Conservation (phyloP, 2,888 invertebrate genomes). For the Crepidodera aurea region DNA sequence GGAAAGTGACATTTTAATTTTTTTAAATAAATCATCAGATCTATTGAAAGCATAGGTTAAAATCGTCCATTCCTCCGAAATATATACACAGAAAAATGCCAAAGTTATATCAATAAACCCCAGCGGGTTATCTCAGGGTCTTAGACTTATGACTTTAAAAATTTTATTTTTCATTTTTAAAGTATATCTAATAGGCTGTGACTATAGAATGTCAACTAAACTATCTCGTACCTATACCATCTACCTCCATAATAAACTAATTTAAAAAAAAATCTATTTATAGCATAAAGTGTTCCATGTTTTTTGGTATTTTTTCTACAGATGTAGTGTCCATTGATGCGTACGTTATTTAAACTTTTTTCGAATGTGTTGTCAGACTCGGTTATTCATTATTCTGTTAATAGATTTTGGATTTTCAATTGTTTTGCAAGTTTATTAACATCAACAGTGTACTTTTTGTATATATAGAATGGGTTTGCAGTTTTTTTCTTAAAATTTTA, state of each 20-base stretch:
- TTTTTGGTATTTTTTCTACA: conserved; percentile 3
- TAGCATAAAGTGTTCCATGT: conserved; percentile 10
- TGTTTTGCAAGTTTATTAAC: conserved; percentile 11
- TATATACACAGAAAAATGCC: not conserved
- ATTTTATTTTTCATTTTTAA: not conserved
- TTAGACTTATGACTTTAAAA: not conserved
- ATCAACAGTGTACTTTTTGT: conserved; percentile 4
- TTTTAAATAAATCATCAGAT: too few species aligned
- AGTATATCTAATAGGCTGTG: conserved; percentile 25
- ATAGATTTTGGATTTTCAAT: not conserved
- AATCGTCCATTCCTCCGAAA: not conserved
- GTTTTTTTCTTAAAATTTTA: not conserved
- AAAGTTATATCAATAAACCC: conserved; percentile 5
- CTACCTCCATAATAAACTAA: conserved; percentile 21
- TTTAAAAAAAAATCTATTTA: conserved; percentile 6
- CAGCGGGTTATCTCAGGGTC: conserved; percentile 8
- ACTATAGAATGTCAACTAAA: conserved; percentile 25
- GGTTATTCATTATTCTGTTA: conserved; percentile 1
- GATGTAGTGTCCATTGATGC: not conserved
- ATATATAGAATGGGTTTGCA: conserved; percentile 5
- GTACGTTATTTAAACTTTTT: not conserved
- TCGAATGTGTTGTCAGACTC: not conserved
- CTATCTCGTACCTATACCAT: conserved; percentile 15
- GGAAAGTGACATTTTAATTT: too few species aligned
- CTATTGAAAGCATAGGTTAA: too few species aligned